Base-by-base conservation (phyloP, 30 jellyfish, hydroid and myxozoan species). In the Aurelia sp. region DNA sequence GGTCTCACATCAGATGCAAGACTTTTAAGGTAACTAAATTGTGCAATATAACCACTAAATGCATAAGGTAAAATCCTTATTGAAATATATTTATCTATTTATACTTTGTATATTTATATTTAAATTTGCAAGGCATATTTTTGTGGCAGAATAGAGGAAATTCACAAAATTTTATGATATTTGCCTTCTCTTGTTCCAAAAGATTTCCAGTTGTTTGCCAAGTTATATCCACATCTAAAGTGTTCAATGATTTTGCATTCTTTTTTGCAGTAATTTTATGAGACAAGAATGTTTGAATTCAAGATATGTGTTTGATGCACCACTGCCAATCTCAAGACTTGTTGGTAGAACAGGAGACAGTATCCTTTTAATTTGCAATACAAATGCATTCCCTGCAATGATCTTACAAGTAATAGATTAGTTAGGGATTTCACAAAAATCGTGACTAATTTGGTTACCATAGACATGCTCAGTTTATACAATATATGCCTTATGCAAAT, bases 1-100 rank as follows among this genome's bases (percentile, higher is more conserved):
- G 99, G 99, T 8, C 86, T 96, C 22, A 96, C 98, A 9, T 96
- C 99, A 13, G 99, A 96, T 85, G 99, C 98, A 17, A 70, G 99
- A 71, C 47, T 91, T 24, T 72, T 96, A 11, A 86, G 99, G 99
- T 96, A 76, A 4, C 74, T 41, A 16, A 17, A 38, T 78, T 44
- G 15, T 47, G 7, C 50, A 2, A 8, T 38, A 1, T 4, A 0
- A 27, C 33, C 50, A 38, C 10, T 38, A 1, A 1, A 4, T 38
- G 50, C 9, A 1, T 38, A 12, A 53, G 19, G 2, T 53, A 12
- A 1, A 12, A 53, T 53, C 65, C 19, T 53, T 53, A 12, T 53
- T 53, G n/a, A 53, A 53, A 53, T 53, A 58, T 58, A 58, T 3
- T 58, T 8, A 58, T 58, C 24, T 58, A 58, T 58, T 22, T 58